Evolutionary conservation across 2,888 invertebrate genomes (phyloP), one percentile per base, ranked within the genome.

Genomic region (Griposia aprilina): DNA sequence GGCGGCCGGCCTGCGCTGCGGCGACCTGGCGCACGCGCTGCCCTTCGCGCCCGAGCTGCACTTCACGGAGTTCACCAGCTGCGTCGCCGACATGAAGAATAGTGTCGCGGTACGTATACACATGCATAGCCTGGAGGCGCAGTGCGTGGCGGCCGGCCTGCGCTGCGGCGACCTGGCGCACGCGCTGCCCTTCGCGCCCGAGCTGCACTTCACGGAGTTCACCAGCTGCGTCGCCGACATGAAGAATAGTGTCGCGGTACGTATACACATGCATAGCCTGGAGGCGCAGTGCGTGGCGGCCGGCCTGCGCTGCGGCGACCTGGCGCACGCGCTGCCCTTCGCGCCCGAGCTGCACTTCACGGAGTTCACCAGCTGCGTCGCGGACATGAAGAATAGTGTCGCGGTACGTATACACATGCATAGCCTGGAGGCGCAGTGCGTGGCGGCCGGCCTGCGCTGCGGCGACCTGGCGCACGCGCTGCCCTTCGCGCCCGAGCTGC

Each of bases 351-450:
- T 99, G 89, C 99, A 99, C 97, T 99, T 98, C 97, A 94, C 97
- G 20, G 99, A 99, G 97, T 98, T 99, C 97, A 97, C 98, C 88
- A 98, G 98, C 87, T 97, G 97, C 55, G 96, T 99, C 66, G 99
- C 99, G 11, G 99, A 99, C 93, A 99, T 99, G 99, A 99, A 99
- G 96, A 99, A 99, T 93, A 98, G 99, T 69, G 98, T 98, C 52
- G 98, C 98, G 59, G 98, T 98, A 94, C 97, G 97, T 90, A 17
- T 1, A 55, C 26, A 0, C 3, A n/a, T n/a, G n/a, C n/a, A n/a
- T n/a, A n/a, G 97, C 23, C 97, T 98, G 97, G 98, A 98, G 96
- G 90, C 93, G 10, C 96, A 94, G 77, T 96, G 97, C 68, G 94
- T 97, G 76, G 88, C 5, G 0, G 98, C 99, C 0, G 99, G 99